Base-by-base conservation (phyloP, 2,888 invertebrate species). In the Agrilus biguttatus region DNA sequence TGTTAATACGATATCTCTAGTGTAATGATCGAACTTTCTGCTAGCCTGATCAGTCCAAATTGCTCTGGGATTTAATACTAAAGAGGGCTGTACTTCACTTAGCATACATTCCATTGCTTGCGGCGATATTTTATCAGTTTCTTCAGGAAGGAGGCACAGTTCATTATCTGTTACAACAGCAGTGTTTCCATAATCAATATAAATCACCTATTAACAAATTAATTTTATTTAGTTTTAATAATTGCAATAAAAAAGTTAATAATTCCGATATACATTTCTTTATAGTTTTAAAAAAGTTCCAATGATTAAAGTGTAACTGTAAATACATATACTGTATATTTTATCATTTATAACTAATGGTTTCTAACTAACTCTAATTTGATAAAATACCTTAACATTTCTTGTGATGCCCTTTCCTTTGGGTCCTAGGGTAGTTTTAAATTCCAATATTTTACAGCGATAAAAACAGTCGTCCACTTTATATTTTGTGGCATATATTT, bases 161-260 rank as follows among this genome's bases (percentile, higher is more conserved):
- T 70, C 69, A 39, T 64, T 55, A 40, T 59, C 50, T 40, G 60
- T 55, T 32, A 81, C 64, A 36, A 66, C 63, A 0, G 65, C 71
- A 14, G 60, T 67, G 52, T 77, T 76, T 13, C 92, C 92, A 61
- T 75, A 83, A 67, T 93, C 92, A 40, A 91, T 75, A 59, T 81
- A 89, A 41, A 76, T 69, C 5, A 90, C 76, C 76, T 82, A 60
- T 28, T 58, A 57, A 6, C 13, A 21, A 21, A 17, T 17, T 17
- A 37, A 38, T 36, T 19, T 40, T 13, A 28, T 10, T 33, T 37
- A 41, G 37, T 19, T 28, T 23, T 21, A 21, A 21, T 21, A 21
- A 21, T 21, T 21, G 6, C 21, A 21, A 21, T 21, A 2, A 17
- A 17, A 17, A 17, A 17, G n/a, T 17, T 17, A 17, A 17, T 17